Percentiles rank a stretch among this genome's conserved stretches.
Evolutionary conservation across 2,888 invertebrate species (phyloP).

Genomic region (Chironomus tentans): DNA sequence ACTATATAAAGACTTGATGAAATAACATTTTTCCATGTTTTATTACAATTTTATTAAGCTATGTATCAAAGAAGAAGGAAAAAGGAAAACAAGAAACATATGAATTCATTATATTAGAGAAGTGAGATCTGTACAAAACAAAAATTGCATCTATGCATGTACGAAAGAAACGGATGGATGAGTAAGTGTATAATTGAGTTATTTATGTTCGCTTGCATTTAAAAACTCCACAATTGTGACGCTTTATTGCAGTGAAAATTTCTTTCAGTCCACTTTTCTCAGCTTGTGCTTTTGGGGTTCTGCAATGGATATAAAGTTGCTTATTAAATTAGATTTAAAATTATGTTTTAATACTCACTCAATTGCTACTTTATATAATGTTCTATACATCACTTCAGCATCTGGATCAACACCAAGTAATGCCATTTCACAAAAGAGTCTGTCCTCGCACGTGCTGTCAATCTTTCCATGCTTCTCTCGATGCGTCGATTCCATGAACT

Average conservation of each 20-base stretch:
- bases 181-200: background rate
- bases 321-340: no score
- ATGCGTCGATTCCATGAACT: constrained; percentile 9
- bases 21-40: background rate
- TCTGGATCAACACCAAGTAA: background rate
- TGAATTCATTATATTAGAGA: background rate
- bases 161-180: no score
- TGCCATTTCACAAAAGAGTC: constrained; percentile 23
- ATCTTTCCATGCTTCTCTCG: background rate
- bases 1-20: background rate
- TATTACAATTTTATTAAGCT: background rate
- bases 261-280: constrained; percentile 10
- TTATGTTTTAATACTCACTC: background rate
- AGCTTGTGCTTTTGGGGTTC: constrained; percentile 11
- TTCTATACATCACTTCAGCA: background rate
- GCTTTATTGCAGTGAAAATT: constrained; percentile 20
- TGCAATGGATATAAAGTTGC: background rate
- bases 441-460: constrained; percentile 13
- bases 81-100: background rate
- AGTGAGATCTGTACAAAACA: background rate
- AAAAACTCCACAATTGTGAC: constrained; percentile 14
- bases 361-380: constrained; percentile 11
- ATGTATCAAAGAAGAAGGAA: background rate
- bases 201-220: background rate
- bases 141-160: background rate